Percentiles rank a stretch among this genome's conserved stretches.
Evolutionary conservation across 1,140 invertebrate genomes (phyloP).

Genomic region (Octopus sinensis): DNA sequence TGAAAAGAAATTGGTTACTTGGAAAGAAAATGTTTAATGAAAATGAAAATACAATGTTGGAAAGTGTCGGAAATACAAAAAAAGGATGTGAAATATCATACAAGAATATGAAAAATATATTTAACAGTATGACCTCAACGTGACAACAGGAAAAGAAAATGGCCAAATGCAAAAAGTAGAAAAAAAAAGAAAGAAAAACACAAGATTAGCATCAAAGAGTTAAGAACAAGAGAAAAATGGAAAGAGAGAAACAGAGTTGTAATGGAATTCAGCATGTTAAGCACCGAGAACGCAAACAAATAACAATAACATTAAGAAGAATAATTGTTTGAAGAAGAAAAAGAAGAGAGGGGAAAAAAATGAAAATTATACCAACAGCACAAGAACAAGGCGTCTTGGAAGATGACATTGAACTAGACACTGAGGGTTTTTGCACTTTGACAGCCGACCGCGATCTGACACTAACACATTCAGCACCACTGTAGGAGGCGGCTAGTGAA

Average conservation of each 20-base stretch:
- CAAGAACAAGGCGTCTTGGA: background rate
- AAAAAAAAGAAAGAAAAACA: background rate
- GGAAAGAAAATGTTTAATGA: too few species aligned
- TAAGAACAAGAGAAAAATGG: background rate
- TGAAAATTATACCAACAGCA: background rate
- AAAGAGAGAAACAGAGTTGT: background rate
- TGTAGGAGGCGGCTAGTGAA: background rate
- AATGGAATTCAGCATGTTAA: background rate
- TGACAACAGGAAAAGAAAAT: too few species aligned
- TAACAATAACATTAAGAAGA: background rate
- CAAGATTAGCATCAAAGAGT: background rate
- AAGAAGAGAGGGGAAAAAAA: background rate
- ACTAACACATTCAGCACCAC: background rate
- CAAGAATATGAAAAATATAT: too few species aligned
- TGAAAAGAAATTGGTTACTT: too few species aligned
- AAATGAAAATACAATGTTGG: too few species aligned
- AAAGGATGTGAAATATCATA: too few species aligned
- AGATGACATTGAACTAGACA: slow-evolving; percentile 8
- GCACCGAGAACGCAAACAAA: background rate
- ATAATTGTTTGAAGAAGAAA: background rate
- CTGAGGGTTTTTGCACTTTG: background rate
- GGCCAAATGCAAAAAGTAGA: background rate
- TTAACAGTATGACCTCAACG: too few species aligned
- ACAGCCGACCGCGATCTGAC: background rate
- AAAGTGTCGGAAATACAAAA: too few species aligned